These are phyloP conservation scores for Platalea minor DNA, from an alignment of 2,797 vertebrate genomes.

Conservation along the genomic window DNA sequence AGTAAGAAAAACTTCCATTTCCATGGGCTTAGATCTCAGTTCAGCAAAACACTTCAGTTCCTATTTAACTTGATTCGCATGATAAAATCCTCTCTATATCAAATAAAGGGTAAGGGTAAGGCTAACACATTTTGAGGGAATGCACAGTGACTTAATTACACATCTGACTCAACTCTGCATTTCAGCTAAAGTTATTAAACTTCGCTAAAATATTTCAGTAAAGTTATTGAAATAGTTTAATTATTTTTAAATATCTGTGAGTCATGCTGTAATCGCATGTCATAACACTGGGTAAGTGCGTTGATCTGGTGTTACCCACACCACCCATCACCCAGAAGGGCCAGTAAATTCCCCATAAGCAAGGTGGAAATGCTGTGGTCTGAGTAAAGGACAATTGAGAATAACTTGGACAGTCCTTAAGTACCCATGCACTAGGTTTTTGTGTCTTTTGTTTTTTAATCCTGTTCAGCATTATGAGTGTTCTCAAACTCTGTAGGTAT, in stretches of 20 bases:
- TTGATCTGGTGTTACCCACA: not conserved
- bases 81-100: not conserved
- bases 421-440: rapidly evolving
- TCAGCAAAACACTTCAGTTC: not conserved
- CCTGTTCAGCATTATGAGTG: rapidly evolving
- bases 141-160: not conserved
- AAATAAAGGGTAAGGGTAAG: not conserved
- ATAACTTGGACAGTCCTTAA: not conserved
- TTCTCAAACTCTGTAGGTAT: not conserved
- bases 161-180: not conserved
- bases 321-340: rapidly evolving
- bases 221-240: not conserved
- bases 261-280: not conserved
- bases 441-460: not conserved
- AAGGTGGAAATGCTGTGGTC: not conserved
- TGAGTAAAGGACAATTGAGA: not conserved
- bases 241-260: not conserved
- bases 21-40: not conserved
- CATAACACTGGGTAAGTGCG: rapidly evolving
- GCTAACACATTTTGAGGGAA: not conserved
- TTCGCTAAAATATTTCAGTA: not conserved
- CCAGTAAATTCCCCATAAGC: not conserved
- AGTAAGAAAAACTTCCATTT: not conserved
- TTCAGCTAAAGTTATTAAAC: not conserved
- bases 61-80: not conserved